These are phyloP conservation scores for Polypterus bichir DNA, from an alignment of 2,113 vertebrate species.

Conservation along the genomic window DNA sequence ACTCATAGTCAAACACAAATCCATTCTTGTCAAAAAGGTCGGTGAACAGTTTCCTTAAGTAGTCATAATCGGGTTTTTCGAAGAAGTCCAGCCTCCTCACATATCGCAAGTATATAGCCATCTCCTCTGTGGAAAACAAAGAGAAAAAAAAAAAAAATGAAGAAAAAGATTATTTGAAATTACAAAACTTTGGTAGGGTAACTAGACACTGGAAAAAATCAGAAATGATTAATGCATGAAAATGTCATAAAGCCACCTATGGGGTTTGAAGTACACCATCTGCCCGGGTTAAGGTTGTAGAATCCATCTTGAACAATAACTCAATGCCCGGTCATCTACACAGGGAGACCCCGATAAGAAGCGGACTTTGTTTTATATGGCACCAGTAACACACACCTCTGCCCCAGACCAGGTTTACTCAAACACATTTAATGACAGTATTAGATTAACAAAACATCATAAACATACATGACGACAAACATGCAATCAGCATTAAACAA, in stretches of 20 bases:
- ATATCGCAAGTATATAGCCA: conserved; percentile 91
- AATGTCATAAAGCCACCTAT: neutral
- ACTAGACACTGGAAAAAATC: neutral
- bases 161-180: conserved; percentile 3
- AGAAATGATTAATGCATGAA: neutral
- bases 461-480: no score
- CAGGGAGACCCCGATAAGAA: no score
- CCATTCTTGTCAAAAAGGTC: conserved; percentile 86
- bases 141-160: conserved; percentile 7
- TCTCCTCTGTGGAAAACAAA: conserved; percentile 66
- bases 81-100: conserved; percentile 93
- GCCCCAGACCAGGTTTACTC: no score
- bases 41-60: conserved; percentile 87
- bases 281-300: no score
- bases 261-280: no score
- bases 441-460: no score
- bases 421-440: no score
- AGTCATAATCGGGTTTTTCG: conserved; percentile 91
- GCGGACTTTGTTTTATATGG: no score
- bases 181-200: neutral
- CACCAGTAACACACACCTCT: no score
- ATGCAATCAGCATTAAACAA: no score
- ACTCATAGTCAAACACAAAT: conserved; percentile 91
- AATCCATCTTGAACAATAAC: no score
- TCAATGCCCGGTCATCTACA: no score